phyloP scores from a whole-genome alignment of 2,888 invertebrate species.

The Toxonevra muliebris region DNA sequence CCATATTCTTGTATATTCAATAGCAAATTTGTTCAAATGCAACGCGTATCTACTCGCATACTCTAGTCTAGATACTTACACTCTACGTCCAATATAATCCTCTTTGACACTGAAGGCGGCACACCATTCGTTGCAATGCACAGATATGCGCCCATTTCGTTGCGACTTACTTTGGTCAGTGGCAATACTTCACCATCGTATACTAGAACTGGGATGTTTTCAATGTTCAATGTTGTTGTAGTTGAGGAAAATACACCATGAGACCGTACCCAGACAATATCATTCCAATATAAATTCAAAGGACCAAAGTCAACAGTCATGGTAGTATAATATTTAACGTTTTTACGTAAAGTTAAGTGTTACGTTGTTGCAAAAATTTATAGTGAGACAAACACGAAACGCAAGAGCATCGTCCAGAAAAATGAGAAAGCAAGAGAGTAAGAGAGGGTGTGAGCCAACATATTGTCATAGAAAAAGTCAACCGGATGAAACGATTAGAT shows the following conservation, averaged over 20 bases:
- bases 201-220: slow-evolving; percentile 72
- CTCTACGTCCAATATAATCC: slow-evolving; percentile 90
- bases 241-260: neutral
- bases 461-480: neutral
- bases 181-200: slow-evolving; percentile 87
- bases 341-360: too few species aligned
- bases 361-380: too few species aligned
- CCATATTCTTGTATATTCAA: slow-evolving; percentile 13
- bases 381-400: too few species aligned
- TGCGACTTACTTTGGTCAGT: slow-evolving; percentile 85
- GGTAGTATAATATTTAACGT: too few species aligned
- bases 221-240: neutral
- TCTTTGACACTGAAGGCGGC: slow-evolving; percentile 90
- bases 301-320: too few species aligned
- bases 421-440: too few species aligned
- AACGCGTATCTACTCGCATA: neutral
- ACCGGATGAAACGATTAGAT: neutral
- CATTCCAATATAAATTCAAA: neutral
- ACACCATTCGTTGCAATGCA: slow-evolving; percentile 77
- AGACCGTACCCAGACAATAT: neutral
- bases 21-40: slow-evolving; percentile 20
- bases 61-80: slow-evolving; percentile 67
- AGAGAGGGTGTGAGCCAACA: too few species aligned
- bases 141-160: slow-evolving; percentile 70
- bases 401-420: too few species aligned